These are phyloP conservation scores for Gymnosoma rotundatum DNA, from an alignment of 2,888 invertebrate species.

Conservation along the genomic window DNA sequence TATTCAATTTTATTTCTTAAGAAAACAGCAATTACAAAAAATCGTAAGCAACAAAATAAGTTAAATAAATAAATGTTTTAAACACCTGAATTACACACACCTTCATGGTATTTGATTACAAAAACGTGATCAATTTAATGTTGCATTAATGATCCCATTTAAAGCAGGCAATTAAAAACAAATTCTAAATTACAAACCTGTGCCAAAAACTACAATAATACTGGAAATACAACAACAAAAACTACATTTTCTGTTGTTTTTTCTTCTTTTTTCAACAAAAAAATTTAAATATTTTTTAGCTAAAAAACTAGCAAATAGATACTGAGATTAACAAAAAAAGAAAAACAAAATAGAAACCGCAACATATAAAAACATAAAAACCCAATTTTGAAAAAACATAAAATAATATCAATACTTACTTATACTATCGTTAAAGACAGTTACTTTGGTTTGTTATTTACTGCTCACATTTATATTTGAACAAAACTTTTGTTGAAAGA, in stretches of 20 bases:
- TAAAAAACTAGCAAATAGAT: conserved; percentile 11
- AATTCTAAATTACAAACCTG: conserved; percentile 70
- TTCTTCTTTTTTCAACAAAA: conserved; percentile 5
- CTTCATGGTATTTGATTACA: conserved; percentile 68
- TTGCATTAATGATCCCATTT: conserved; percentile 66
- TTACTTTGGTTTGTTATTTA: conserved; percentile 20
- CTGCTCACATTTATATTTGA: conserved; percentile 37
- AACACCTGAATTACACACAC: conserved; percentile 70
- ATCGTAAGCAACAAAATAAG: not conserved
- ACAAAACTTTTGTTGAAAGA: conserved; percentile 39
- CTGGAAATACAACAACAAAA: conserved; percentile 25
- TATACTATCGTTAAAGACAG: conserved; percentile 17
- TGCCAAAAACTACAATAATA: conserved; percentile 64
- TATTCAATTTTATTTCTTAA: conserved; percentile 25
- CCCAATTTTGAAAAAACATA: conserved; percentile 66
- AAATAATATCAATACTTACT: conserved; percentile 56
- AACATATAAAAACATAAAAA: conserved; percentile 68
- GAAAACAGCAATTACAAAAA: not conserved
- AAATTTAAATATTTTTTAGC: conserved; percentile 62
- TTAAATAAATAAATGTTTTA: conserved; percentile 61
- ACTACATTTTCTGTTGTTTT: conserved; percentile 12
- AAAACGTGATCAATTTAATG: conserved; percentile 71
- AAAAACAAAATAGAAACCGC: conserved; percentile 7
- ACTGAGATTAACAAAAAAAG: conserved; percentile 1
- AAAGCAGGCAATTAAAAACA: conserved; percentile 69